Conservation (phyloP, 2,797 vertebrate genomes). For the Melanotaenia nigrans region DNA sequence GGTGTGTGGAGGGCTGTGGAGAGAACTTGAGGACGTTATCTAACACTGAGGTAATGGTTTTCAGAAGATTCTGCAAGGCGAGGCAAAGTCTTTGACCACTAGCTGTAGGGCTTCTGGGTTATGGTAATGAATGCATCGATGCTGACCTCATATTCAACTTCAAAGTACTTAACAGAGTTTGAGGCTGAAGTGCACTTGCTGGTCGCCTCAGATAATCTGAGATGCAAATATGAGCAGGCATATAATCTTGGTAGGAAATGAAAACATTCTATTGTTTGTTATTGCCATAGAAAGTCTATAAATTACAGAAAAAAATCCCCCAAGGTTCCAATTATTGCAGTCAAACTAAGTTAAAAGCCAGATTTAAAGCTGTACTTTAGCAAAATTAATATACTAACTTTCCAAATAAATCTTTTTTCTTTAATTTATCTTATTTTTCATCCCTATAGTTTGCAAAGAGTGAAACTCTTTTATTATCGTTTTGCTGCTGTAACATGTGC, state of each 20-base stretch:
- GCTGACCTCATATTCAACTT: slow-evolving; percentile 49
- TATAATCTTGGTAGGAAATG: background rate
- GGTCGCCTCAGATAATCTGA: slow-evolving; percentile 15
- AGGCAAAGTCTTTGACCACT: slow-evolving; percentile 34
- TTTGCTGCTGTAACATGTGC: too few relatives aligned
- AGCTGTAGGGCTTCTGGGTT: slow-evolving; percentile 24
- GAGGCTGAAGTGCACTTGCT: slow-evolving; percentile 30
- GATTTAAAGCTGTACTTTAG: background rate
- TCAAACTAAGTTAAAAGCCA: background rate
- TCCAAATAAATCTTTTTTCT: too few relatives aligned
- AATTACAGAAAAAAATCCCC: background rate
- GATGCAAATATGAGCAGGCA: background rate
- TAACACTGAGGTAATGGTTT: slow-evolving; percentile 56
- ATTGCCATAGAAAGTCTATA: background rate
- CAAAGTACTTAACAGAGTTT: slow-evolving; percentile 25
- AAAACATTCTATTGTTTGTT: background rate
- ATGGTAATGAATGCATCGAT: slow-evolving; percentile 27
- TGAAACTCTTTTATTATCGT: too few relatives aligned
- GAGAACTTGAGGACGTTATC: slow-evolving; percentile 60
- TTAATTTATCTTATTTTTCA: too few relatives aligned
- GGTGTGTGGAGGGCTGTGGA: slow-evolving; percentile 18
- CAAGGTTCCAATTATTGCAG: background rate
- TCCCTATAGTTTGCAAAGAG: too few relatives aligned
- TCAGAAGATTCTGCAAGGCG: slow-evolving; percentile 56
- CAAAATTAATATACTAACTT: too few relatives aligned